Base-by-base conservation (phyloP, 2,888 invertebrate species). In the Cosmia trapezina region DNA sequence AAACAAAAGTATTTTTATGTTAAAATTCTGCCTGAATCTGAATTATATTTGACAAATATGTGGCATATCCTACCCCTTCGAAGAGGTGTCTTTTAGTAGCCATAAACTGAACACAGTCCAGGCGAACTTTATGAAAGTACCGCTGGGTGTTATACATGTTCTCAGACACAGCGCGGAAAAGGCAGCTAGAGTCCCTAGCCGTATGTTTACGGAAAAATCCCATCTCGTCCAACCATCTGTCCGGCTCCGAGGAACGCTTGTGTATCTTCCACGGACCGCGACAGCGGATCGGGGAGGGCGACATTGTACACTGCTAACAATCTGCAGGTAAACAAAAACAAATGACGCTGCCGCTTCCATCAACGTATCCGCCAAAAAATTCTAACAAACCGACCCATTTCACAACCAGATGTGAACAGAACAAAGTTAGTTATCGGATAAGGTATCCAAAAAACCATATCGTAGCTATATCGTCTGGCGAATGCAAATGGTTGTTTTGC, bases 121-220 rank as follows among this genome's bases (percentile, higher is more conserved):
- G 96, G 70, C 98, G 97, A 67, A 98, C 97, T 89, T 97, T 97
- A 86, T 97, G 96, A 91, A 98, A 98, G 92, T 97, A 97, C 82
- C 97, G 94, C 94, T 99, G 97, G 41, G 96, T 97, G 70, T 96
- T 97, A 87, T 95, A 97, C 85, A 98, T 97, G 94, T 98, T 98
- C 94, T 99, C 99, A 53, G 99, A 98, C 67, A 98, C 97, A 17
- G 98, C 98, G 86, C 99, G 97, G 94, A 99, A 99, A 63, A 99
- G 96, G 90, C 98, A 98, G 76, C 98, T 98, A 67, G 98, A 98
- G 96, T 99, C 99, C 89, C 98, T 97, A 69, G 99, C 98, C 28
- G 98, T 98, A 89, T 98, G 98, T 96, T 99, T 99, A 86, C 99
- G 97, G 92, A 98, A 98, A 89, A 97, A 97, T 56, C 98, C 98